A percentile compares a stretch with the other conserved stretches of the same genome.
phyloP scores from a whole-genome alignment of 2,888 invertebrate genomes.

The Flabesymbios commensalis region DNA sequence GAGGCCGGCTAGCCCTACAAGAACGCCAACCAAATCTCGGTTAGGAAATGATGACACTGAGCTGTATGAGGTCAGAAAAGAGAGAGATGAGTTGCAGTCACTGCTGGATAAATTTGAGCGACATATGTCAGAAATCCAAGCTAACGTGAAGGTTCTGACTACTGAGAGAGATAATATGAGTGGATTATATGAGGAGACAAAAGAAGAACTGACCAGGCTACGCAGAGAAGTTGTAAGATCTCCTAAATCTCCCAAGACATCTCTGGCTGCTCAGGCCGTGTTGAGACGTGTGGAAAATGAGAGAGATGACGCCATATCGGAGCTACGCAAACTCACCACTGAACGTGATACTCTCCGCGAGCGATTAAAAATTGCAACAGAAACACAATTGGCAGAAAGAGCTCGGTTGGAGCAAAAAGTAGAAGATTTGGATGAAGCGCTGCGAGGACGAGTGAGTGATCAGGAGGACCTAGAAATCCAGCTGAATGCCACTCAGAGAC shows the following conservation, averaged over 20 bases:
- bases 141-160: slow-evolving; percentile 60
- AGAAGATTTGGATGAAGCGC: slow-evolving; percentile 48
- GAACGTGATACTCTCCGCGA: slow-evolving; percentile 60
- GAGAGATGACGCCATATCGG: slow-evolving; percentile 56
- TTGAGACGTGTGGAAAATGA: slow-evolving; percentile 60
- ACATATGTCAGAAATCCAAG: slow-evolving; percentile 62
- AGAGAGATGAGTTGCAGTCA: slow-evolving; percentile 59
- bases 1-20: slow-evolving; percentile 51
- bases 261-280: slow-evolving; percentile 60
- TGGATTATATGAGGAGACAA: slow-evolving; percentile 57
- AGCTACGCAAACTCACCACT: slow-evolving; percentile 54
- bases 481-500: slow-evolving; percentile 36
- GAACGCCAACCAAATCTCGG: slow-evolving; percentile 33
- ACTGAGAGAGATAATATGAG: slow-evolving; percentile 59
- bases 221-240: slow-evolving; percentile 51
- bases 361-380: slow-evolving; percentile 59
- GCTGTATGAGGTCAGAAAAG: slow-evolving; percentile 48
- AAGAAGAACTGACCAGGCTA: slow-evolving; percentile 54
- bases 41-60: slow-evolving; percentile 33
- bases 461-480: not conserved
- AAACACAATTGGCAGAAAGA: slow-evolving; percentile 55
- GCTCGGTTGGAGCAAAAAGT: slow-evolving; percentile 57
- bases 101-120: slow-evolving; percentile 61
- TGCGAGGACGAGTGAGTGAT: slow-evolving; percentile 29
- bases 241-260: slow-evolving; percentile 55